phyloP scores from a whole-genome alignment of 53 echinoderm and acorn worm genomes.

The Henricia sp. region DNA sequence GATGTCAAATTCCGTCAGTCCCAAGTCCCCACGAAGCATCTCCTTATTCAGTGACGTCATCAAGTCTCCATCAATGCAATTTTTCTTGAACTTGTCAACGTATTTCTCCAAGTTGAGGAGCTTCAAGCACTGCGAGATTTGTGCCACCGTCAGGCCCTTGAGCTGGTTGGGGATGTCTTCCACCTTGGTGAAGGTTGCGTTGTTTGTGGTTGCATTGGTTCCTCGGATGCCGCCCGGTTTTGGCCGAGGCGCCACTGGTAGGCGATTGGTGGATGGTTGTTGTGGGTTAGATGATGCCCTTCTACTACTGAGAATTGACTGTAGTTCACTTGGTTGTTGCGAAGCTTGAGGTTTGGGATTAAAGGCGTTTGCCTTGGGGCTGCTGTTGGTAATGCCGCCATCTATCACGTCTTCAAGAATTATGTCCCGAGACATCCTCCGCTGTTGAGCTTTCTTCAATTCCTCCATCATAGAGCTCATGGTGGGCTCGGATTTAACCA shows the following conservation, averaged over 20 bases:
- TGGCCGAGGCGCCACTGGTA: constrained; percentile 24
- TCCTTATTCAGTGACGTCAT: constrained; percentile 66
- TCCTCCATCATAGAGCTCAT: constrained; percentile 71
- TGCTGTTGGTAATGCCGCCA: not conserved
- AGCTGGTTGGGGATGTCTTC: constrained; percentile 76
- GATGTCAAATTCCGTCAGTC: constrained; percentile 72
- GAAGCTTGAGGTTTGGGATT: not conserved
- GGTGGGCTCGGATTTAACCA: constrained; percentile 19
- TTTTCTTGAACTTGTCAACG: constrained; percentile 68
- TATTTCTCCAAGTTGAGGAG: constrained; percentile 82
- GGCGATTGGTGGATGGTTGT: constrained; percentile 50
- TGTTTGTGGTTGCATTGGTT: not conserved
- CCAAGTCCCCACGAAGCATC: constrained; percentile 76
- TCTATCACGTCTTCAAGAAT: constrained; percentile 15
- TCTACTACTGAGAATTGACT: constrained; percentile 31
- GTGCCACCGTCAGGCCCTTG: constrained; percentile 74
- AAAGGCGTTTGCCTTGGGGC: constrained; percentile 21
- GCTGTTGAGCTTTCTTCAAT: constrained; percentile 65
- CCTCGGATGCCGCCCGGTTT: constrained; percentile 20
- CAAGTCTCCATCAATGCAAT: constrained; percentile 86
- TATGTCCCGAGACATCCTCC: constrained; percentile 53
- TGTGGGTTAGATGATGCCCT: constrained; percentile 24
- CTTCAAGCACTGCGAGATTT: constrained; percentile 78
- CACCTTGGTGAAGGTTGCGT: constrained; percentile 45
- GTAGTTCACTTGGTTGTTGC: constrained; percentile 35